Base-by-base conservation (phyloP, 2,797 vertebrate genomes). In the Sebastes miniatus region DNA sequence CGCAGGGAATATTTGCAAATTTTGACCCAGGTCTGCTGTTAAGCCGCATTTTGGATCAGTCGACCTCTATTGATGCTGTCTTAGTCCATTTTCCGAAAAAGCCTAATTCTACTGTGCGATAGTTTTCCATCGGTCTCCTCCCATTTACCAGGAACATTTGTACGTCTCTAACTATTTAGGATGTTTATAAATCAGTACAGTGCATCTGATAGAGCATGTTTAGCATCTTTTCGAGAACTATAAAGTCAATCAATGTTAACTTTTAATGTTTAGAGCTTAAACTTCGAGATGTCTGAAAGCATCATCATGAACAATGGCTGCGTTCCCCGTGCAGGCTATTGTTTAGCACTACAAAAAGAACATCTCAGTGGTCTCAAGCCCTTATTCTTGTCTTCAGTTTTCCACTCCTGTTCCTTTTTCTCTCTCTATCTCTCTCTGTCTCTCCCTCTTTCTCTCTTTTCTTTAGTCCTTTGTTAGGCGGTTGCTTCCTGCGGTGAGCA, bases 401-500 rank as follows among this genome's bases (percentile, higher is more conserved):
- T 88, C 77, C 74, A 64, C 56, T 68, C 31, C 25, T 80, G 67
- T 39, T 69, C 27, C 22, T 68, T 77, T 32, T 64, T 57, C 32
- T 13, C 25, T 20, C 81, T 79, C 73, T 69, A 64, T 82, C 29
- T 86, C 77, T 1, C 58, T 71, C 61, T 16, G 25, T 82, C 65
- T 74, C 70, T 84, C 69, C 54, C 34, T 80, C 69, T 39, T 34
- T 83, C 64, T 72, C 58, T 81, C 84, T 88, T 85, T 88, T 90
- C 89, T 87, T 91, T 87, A 69, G 86, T 68, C 85, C 86, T 93
- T 91, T 92, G 91, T 92, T 90, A 88, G 90, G 80, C 88, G 83
- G 86, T 88, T 83, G 90, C 86, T 92, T 94, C 88, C 90, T 92
- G 94, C 86, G 94, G 94, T 94, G 86, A 90, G 84, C 85, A 79